These are phyloP conservation scores for Stichodactyla helianthus DNA, from an alignment of 64 coral and sea anemone species.

Conservation along the genomic window DNA sequence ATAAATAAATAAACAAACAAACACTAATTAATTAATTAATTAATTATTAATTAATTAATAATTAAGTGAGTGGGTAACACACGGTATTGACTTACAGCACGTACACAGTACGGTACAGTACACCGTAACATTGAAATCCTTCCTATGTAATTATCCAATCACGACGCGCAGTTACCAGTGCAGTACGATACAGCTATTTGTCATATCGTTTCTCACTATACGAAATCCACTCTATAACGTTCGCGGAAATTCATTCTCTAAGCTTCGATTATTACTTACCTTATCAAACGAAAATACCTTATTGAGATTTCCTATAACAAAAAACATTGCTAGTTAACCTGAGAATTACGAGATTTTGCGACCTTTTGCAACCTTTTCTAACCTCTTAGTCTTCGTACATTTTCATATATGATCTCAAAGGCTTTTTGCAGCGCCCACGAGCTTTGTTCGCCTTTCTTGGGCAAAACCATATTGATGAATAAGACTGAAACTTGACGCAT, in stretches of 20 bases:
- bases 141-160: no score
- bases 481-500: conserved; percentile 94
- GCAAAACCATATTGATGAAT: conserved; percentile 96
- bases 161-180: no score
- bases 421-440: conserved; percentile 80
- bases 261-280: conserved; percentile 35
- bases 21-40: no score
- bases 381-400: conserved; percentile 72
- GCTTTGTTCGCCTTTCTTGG: conserved; percentile 47
- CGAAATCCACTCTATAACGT: no score
- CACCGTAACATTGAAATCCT: no score
- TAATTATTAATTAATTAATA: no score
- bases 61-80: no score
- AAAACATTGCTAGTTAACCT: background rate
- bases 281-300: conserved; percentile 99
- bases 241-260: no score
- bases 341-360: background rate
- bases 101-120: no score
- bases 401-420: conserved; percentile 92
- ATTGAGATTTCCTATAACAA: conserved; percentile 75
- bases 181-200: no score
- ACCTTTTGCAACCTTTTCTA: background rate
- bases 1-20: background rate
- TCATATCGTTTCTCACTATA: no score
- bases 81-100: no score